Evolutionary conservation across 2,113 vertebrate genomes (phyloP), one percentile per base, ranked within the genome.

Genomic region (Lathamus discolor): DNA sequence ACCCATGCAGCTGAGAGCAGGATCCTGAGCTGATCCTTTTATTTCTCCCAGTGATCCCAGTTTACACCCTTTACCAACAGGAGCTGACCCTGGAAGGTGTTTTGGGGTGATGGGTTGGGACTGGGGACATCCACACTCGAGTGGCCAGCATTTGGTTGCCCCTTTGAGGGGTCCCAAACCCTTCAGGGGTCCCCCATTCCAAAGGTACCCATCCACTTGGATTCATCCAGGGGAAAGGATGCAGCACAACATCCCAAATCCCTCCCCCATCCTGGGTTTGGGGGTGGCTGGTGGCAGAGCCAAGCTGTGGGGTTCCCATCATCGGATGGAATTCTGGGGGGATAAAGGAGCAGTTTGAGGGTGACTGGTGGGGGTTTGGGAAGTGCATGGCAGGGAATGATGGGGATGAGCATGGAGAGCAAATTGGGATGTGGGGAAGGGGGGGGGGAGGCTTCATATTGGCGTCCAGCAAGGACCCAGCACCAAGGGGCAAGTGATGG

Each of bases 401-500:
- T 33, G 29, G 41, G 41, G 15, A 11, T 7, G 55, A 59, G 33
- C 19, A 13, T 57, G 54, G 54, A 33, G 55, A 22, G 20, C 55
- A n/a, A 43, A 54, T 25, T 1, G 8, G 0, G 6, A 9, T 0
- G 9, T 1, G 8, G 6, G 3, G 16, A 7, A 1, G 3, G 13
- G 18, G 3, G 13, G 18, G 10, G 20, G 33, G 13, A 35, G 23
- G 33, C 33, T 24, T 59, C 57, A 59, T 59, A 35, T 37, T 37
- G 59, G 35, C n/a, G 7, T 37, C 67, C 2, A 3, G 8, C 35
- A 25, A 4, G 28, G 39, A 72, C 55, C 18, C 1, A 6, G 37
- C 78, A 22, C 29, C 4, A 15, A 16, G 44, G 57, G 23, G 17
- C 8, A 16, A 82, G 43, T 0, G 6, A 7, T 20, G 41, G 62